phyloP scores from a whole-genome alignment of 2,113 vertebrate genomes.

The Numenius arquata region DNA sequence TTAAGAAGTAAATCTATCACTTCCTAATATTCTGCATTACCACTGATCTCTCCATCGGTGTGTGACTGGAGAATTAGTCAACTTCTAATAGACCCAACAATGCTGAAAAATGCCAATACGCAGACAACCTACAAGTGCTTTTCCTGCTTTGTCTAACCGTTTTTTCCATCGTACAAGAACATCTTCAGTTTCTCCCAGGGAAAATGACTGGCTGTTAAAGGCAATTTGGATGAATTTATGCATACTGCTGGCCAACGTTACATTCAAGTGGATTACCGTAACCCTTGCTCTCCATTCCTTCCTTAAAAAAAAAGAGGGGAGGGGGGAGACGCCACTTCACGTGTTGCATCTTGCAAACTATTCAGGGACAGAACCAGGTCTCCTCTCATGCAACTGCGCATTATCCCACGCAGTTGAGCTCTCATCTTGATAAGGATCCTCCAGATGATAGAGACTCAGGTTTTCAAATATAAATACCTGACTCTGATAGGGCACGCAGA shows the following conservation, averaged over 20 bases:
- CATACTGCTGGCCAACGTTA: neutral
- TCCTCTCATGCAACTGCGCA: constrained; percentile 27
- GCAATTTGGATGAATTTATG: neutral
- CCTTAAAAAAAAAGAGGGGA: neutral
- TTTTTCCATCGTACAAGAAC: neutral
- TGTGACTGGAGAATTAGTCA: neutral
- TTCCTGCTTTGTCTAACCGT: neutral
- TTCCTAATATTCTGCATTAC: neutral
- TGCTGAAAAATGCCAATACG: neutral
- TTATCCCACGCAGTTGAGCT: constrained; percentile 55
- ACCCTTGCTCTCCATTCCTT: constrained; percentile 35
- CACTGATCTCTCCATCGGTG: neutral
- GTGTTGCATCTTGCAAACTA: constrained; percentile 49
- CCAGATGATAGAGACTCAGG: constrained; percentile 16
- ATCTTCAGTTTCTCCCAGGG: neutral
- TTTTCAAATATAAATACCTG: constrained; percentile 60
- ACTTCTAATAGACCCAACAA: neutral
- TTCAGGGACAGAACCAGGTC: constrained; percentile 44
- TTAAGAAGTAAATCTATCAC: neutral
- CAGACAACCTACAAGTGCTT: neutral
- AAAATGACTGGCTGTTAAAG: neutral
- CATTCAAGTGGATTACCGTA: neutral
- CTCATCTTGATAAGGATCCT: constrained; percentile 58
- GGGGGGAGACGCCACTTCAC: constrained; percentile 14
- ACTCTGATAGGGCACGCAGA: constrained; percentile 34